Evolutionary conservation across 1,140 invertebrate species (phyloP).

Genomic region (Sycophaga agraensis): DNA sequence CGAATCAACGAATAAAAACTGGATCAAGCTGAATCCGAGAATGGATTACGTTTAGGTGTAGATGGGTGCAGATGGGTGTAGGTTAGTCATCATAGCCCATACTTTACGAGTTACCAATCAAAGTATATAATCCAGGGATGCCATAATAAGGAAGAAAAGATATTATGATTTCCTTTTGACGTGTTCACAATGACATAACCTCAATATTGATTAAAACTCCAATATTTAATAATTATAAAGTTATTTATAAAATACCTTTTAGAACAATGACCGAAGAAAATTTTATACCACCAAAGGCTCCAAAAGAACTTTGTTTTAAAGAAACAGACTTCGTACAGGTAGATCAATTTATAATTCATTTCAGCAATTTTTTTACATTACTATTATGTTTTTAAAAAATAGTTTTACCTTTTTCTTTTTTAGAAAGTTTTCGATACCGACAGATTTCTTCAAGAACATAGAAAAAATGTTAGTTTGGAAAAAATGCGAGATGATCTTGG

Average conservation of each 20-base stretch:
- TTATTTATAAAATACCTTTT: constrained; percentile 4
- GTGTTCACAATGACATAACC: constrained; percentile 16
- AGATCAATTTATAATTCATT: constrained; percentile 15
- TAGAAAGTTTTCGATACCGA: constrained; percentile 78
- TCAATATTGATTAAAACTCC: background rate
- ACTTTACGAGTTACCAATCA: no score
- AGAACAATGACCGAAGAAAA: constrained; percentile 43
- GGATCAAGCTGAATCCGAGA: no score
- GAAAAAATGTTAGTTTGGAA: constrained; percentile 79
- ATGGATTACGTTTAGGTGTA: no score
- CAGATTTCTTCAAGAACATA: constrained; percentile 83
- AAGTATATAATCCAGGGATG: no score
- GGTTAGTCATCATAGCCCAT: no score
- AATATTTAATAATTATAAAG: constrained; percentile 7
- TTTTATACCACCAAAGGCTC: constrained; percentile 49
- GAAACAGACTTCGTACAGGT: constrained; percentile 52
- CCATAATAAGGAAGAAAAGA: no score
- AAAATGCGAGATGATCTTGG: constrained; percentile 87
- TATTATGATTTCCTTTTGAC: no score
- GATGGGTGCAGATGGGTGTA: no score
- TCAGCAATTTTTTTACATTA: background rate
- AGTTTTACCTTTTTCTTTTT: background rate
- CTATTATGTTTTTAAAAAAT: background rate
- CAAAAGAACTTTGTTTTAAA: constrained; percentile 53
- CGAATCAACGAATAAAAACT: no score